Conservation (phyloP, 2,113 vertebrate genomes). For the Menura novaehollandiae region DNA sequence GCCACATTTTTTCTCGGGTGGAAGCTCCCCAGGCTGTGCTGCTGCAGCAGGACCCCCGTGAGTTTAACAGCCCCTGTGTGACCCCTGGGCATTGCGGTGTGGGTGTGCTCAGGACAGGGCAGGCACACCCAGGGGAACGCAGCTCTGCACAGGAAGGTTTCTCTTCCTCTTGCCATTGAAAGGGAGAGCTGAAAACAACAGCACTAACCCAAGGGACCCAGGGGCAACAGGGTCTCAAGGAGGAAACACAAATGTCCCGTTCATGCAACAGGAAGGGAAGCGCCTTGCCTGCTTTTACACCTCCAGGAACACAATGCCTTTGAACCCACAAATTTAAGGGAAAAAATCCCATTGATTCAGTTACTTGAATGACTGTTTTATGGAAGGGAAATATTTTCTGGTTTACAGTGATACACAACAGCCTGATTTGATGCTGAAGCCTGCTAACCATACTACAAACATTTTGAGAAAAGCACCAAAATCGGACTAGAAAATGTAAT, state of each 20-base stretch:
- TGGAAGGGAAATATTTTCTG: constrained; percentile 6
- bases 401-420: constrained; percentile 39
- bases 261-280: not conserved
- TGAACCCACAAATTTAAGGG: not conserved
- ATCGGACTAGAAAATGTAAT: constrained; percentile 74
- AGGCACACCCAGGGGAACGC: not conserved
- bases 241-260: no score
- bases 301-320: not conserved
- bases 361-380: not conserved
- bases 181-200: not conserved
- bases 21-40: not conserved
- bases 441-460: constrained; percentile 65
- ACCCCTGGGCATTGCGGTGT: rapidly evolving
- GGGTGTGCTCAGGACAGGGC: rapidly evolving
- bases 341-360: not conserved
- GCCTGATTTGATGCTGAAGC: constrained; percentile 44
- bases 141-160: not conserved
- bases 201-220: not conserved
- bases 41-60: no score
- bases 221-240: no score
- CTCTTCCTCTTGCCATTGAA: not conserved
- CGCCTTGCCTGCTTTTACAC: not conserved
- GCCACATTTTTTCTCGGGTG: not conserved
- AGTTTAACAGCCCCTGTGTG: not conserved
- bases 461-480: constrained; percentile 72